Conservation (phyloP, 1,140 invertebrate genomes). For the Probaryconus sp. region DNA sequence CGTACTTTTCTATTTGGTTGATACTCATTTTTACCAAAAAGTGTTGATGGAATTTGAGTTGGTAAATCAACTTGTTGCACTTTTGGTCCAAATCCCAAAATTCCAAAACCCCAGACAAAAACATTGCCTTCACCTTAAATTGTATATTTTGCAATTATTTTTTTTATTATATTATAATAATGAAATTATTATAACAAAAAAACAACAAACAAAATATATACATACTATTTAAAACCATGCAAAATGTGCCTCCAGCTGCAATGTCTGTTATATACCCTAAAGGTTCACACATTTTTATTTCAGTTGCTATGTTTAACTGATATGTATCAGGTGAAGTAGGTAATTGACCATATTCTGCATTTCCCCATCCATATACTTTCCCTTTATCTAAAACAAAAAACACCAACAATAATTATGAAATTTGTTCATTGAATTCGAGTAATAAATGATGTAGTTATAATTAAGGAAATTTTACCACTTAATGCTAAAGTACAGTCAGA, state of each 20-base stretch:
- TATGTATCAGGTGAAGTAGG: slow-evolving; percentile 68
- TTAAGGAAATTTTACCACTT: too few relatives aligned
- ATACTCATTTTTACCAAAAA: slow-evolving; percentile 93
- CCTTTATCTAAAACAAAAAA: slow-evolving; percentile 84
- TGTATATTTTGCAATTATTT: not conserved
- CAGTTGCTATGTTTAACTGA: slow-evolving; percentile 84
- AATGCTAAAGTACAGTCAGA: slow-evolving; percentile 94
- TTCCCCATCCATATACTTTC: slow-evolving; percentile 98
- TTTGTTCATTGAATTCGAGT: too few relatives aligned
- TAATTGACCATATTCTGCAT: slow-evolving; percentile 95
- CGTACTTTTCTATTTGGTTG: slow-evolving; percentile 80
- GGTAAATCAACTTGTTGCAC: slow-evolving; percentile 83
- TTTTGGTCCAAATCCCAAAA: slow-evolving; percentile 92
- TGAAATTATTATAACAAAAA: not conserved
- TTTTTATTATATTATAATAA: slow-evolving; percentile 18
- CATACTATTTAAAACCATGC: slow-evolving; percentile 89
- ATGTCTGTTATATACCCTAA: slow-evolving; percentile 89
- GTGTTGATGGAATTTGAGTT: slow-evolving; percentile 84
- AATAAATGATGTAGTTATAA: too few relatives aligned
- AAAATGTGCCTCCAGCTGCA: slow-evolving; percentile 92
- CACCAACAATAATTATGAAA: too few relatives aligned
- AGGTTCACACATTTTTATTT: slow-evolving; percentile 81
- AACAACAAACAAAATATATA: slow-evolving; percentile 11
- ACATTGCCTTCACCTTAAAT: slow-evolving; percentile 86
- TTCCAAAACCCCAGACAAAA: slow-evolving; percentile 95